A percentile compares a stretch with the other conserved stretches of the same genome.
phyloP scores from a whole-genome alignment of 2,888 invertebrate species.

The Drosophila merina region DNA sequence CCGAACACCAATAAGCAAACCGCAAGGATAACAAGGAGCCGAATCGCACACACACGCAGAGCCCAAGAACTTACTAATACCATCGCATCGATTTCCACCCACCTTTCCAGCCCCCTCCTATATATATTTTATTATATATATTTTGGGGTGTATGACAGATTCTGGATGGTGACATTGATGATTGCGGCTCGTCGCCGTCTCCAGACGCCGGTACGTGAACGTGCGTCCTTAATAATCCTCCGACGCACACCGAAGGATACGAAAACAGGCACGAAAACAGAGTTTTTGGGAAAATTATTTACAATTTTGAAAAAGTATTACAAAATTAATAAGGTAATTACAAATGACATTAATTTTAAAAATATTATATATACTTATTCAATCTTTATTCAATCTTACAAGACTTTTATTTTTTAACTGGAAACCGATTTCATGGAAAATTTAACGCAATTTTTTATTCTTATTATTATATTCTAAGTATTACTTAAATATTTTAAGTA shows the following conservation, averaged over 20 bases:
- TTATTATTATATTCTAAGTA: no score
- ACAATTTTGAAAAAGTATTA: background rate
- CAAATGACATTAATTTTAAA: no score
- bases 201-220: constrained; percentile 78
- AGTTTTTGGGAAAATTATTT: no score
- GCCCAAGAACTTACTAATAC: constrained; percentile 66
- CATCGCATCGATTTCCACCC: constrained; percentile 50
- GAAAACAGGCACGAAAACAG: no score
- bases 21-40: constrained; percentile 69
- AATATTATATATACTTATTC: no score
- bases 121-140: background rate
- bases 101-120: background rate
- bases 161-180: constrained; percentile 69
- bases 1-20: constrained; percentile 75
- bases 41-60: constrained; percentile 36
- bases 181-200: constrained; percentile 69
- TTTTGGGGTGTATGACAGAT: constrained; percentile 4
- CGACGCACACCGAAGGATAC: constrained; percentile 2
- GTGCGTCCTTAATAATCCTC: constrained; percentile 79
- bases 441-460: no score
- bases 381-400: no score
- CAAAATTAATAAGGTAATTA: background rate
- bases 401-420: no score
- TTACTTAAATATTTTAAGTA: no score
- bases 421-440: no score